Conservation (phyloP, 2,113 vertebrate species). For the Pachyramphus minor region DNA sequence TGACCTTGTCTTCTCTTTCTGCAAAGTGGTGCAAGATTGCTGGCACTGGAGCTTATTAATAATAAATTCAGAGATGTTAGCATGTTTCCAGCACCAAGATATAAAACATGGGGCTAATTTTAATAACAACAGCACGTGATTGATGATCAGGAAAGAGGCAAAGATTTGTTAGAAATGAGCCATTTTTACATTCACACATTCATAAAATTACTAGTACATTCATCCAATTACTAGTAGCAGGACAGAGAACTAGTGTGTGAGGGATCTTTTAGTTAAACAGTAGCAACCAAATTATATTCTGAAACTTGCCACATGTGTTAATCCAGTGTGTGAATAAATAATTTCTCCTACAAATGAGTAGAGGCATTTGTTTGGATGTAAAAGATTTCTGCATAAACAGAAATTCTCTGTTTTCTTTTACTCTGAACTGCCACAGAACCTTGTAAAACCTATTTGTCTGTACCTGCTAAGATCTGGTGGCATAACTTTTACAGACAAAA, state of each 20-base stretch:
- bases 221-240: neutral
- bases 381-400: neutral
- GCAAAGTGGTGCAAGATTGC: neutral
- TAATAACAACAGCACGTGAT: neutral
- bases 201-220: neutral
- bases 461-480: neutral
- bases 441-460: neutral
- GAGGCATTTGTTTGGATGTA: neutral
- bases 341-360: neutral
- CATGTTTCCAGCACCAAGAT: neutral
- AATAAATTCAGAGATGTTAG: neutral
- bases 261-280: neutral
- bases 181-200: neutral
- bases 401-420: neutral
- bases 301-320: neutral
- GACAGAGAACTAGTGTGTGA: neutral
- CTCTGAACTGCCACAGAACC: neutral
- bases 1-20: slow-evolving; percentile 39
- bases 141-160: neutral
- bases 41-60: neutral
- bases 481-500: neutral
- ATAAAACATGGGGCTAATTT: neutral
- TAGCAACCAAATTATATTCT: neutral
- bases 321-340: neutral
- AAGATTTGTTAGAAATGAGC: neutral